phyloP scores from a whole-genome alignment of 2,113 vertebrate genomes.

The Callospermophilus lateralis region DNA sequence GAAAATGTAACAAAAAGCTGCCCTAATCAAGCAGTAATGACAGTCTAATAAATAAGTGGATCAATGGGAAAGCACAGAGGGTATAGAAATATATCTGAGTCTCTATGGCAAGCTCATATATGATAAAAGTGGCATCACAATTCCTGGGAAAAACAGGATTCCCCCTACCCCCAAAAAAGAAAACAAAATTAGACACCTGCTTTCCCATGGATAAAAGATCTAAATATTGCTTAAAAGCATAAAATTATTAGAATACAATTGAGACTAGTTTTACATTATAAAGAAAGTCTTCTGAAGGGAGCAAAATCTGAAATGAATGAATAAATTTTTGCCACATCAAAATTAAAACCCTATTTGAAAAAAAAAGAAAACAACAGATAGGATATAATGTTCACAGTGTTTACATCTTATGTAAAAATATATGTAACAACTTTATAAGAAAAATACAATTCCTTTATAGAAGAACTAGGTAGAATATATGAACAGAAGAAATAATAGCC shows the following conservation, averaged over 20 bases:
- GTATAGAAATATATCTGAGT: not conserved
- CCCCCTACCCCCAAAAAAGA: not conserved
- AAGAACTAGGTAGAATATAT: not conserved
- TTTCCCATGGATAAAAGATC: not conserved
- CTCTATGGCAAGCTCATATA: not conserved
- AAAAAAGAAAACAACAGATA: not conserved
- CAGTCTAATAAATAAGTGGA: not conserved
- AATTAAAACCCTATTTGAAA: conserved; percentile 54
- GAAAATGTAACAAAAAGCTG: not conserved
- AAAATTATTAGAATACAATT: not conserved
- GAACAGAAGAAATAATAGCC: conserved; percentile 1
- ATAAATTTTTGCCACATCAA: not conserved
- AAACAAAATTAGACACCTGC: not conserved
- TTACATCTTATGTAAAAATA: not conserved
- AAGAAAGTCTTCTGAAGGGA: not conserved
- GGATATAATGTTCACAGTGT: not conserved
- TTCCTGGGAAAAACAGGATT: not conserved
- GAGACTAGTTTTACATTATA: not conserved
- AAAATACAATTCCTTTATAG: not conserved
- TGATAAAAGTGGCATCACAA: not conserved
- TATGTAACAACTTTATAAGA: not conserved
- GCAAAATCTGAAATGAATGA: conserved; percentile 16
- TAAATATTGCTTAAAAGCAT: not conserved
- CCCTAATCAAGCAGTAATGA: not conserved
- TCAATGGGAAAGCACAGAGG: not conserved